Percentiles rank a stretch among this genome's conserved stretches.
These are phyloP conservation scores for Anser brachyrhynchus DNA, from an alignment of 2,113 vertebrate species.

Conservation along the genomic window DNA sequence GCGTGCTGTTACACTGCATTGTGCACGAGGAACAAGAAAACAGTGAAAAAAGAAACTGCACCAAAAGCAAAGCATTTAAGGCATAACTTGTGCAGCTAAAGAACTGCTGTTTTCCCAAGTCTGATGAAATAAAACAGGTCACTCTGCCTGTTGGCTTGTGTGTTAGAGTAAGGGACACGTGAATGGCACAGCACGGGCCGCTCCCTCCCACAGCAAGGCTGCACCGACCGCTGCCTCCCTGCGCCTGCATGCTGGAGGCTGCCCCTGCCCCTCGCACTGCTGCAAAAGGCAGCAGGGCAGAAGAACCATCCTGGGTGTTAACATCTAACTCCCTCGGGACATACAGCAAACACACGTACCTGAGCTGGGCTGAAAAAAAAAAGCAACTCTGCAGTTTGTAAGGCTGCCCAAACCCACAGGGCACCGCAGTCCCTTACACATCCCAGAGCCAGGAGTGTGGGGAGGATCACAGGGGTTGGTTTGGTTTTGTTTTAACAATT, in stretches of 20 bases:
- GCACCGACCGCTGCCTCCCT: background rate
- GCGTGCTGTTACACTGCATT: background rate
- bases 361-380: no score
- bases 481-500: background rate
- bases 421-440: background rate
- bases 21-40: background rate
- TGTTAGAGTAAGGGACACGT: accelerated
- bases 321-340: background rate
- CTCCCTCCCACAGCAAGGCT: background rate
- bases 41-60: background rate
- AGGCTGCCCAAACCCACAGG: background rate
- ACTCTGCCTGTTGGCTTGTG: background rate
- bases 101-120: background rate
- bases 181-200: background rate
- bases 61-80: background rate
- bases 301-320: background rate
- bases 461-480: no score
- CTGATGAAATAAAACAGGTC: background rate
- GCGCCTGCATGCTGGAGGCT: background rate
- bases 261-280: background rate
- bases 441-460: background rate
- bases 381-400: background rate
- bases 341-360: background rate
- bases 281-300: background rate
- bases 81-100: background rate